Base-by-base conservation (phyloP, 2,113 vertebrate species). In the Conger conger region DNA sequence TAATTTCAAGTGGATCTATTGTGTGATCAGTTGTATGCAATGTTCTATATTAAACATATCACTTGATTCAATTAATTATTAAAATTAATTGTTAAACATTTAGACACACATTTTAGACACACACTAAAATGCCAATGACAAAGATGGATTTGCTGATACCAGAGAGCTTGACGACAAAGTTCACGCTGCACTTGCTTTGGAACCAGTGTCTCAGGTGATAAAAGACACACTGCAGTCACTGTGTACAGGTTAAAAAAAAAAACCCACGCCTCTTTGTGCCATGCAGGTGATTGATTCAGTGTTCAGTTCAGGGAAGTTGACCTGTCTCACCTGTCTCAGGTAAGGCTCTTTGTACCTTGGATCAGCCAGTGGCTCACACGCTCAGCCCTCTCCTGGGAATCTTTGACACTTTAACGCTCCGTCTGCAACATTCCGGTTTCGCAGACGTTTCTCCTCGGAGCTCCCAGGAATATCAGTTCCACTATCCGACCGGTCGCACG, bases 401-500 rank as follows among this genome's bases (percentile, higher is more conserved):
- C 1, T 83, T 23, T 50, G 27, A 8, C 30, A 38, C 20, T 68
- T n/a, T 15, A 45, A 38, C 11, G 42, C 81, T 77, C 76, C 33
- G 3, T 53, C 73, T 35, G 68, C 33, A 37, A 33, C 57, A 35
- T 27, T 20, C 15, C 5, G 53, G 18, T 37, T 53, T 60, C 50
- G 20, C 45, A 23, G 36, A 35, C 17, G 6, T 37, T 37, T 11
- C 23, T 27, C 18, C 18, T 1, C 23, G 0, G 2, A 11, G 37
- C 82, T 84, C 83, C 77, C 83, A 84, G 83, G 83, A 53, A 63
- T 84, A 84, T 84, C 77, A 53, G 27, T 84, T 79, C n/a, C 83
- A 79, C 76, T 20, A 36, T 30, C 45, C 54, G 16, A 33, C 53
- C 76, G 9, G 76, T 84, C 37, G 23, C 45, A 79, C 33, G 73